Percentiles rank a stretch among this genome's conserved stretches.
phyloP scores from a whole-genome alignment of 2,888 invertebrate species.

The Agrochola circellaris region DNA sequence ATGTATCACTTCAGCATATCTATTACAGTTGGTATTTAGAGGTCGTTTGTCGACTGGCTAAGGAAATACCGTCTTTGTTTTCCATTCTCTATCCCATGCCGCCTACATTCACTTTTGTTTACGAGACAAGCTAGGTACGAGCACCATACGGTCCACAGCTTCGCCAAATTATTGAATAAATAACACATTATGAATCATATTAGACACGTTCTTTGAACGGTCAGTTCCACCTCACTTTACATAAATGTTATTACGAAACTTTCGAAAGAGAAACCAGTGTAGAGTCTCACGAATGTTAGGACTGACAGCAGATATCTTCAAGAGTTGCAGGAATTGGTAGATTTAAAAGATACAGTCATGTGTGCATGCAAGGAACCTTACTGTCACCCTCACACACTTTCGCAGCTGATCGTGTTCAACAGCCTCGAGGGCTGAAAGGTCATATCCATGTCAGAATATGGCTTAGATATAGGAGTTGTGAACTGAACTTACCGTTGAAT shows the following conservation, averaged over 20 bases:
- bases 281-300: constrained; percentile 30
- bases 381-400: constrained; percentile 77
- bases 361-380: constrained; percentile 66
- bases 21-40: constrained; percentile 71
- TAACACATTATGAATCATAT: constrained; percentile 60
- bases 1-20: constrained; percentile 62
- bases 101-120: constrained; percentile 89
- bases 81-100: constrained; percentile 78
- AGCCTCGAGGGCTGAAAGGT: constrained; percentile 72
- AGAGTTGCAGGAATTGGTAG: background rate
- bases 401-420: constrained; percentile 81
- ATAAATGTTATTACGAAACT: constrained; percentile 78
- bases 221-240: constrained; percentile 64
- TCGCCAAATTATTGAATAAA: constrained; percentile 62
- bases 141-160: constrained; percentile 41
- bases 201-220: constrained; percentile 51
- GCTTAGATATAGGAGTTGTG: constrained; percentile 6
- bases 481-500: constrained; percentile 71
- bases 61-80: constrained; percentile 80
- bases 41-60: constrained; percentile 69
- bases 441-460: constrained; percentile 40
- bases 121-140: constrained; percentile 62
- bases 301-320: constrained; percentile 4
- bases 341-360: constrained; percentile 1
- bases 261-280: constrained; percentile 81